These are phyloP conservation scores for Rhabditoides inermis DNA, from an alignment of 2,888 invertebrate species.

Conservation along the genomic window DNA sequence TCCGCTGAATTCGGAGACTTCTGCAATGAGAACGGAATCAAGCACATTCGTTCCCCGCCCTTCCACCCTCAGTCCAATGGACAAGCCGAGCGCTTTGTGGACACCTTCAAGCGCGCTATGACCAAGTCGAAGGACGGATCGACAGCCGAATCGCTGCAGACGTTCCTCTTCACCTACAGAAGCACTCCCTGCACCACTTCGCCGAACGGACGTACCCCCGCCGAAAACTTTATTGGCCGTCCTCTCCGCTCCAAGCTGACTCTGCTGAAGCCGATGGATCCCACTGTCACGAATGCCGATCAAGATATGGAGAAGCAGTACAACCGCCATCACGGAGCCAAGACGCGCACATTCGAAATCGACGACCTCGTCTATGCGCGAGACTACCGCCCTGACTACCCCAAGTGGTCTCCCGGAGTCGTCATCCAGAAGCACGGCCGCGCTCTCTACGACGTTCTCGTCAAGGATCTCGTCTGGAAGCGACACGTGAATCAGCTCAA, in stretches of 20 bases:
- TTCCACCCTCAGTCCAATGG: conserved; percentile 46
- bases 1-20: conserved; percentile 31
- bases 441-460: not conserved
- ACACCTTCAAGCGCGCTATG: conserved; percentile 23
- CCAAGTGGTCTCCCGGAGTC: conserved; percentile 4
- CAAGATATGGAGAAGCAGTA: conserved; percentile 5
- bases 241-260: conserved; percentile 6
- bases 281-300: not conserved
- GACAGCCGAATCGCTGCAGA: conserved; percentile 5
- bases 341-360: not conserved
- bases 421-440: not conserved
- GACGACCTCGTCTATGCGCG: conserved; percentile 6
- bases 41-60: conserved; percentile 23
- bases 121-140: conserved; percentile 1
- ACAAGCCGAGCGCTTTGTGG: conserved; percentile 37
- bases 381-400: conserved; percentile 4
- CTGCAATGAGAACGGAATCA: conserved; percentile 24
- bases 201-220: conserved; percentile 6
- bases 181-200: conserved; percentile 7
- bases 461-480: not conserved
- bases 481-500: conserved; percentile 11
- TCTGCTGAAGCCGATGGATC: conserved; percentile 1
- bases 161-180: conserved; percentile 12
- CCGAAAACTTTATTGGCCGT: conserved; percentile 18
- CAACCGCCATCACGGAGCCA: conserved; percentile 7